These are phyloP conservation scores for Venustoraphidia nigricollis DNA, from an alignment of 2,888 invertebrate genomes.

Conservation along the genomic window DNA sequence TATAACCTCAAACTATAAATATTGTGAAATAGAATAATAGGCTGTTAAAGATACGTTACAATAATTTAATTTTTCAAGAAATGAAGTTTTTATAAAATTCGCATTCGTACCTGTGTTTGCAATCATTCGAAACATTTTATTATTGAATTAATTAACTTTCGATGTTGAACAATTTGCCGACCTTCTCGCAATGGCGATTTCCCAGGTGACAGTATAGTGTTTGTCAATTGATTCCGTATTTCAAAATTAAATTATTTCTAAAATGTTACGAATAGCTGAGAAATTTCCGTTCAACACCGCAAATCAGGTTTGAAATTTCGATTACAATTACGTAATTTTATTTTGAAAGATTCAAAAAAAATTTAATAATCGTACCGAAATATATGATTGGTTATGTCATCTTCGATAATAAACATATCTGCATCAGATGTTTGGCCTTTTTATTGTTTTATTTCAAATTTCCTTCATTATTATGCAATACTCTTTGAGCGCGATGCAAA, in stretches of 20 bases:
- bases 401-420: too few species aligned
- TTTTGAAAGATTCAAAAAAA: not conserved
- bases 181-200: not conserved
- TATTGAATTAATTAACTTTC: not conserved
- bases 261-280: slow-evolving; percentile 28
- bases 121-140: not conserved
- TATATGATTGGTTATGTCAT: too few species aligned
- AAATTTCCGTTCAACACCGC: slow-evolving; percentile 28
- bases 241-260: slow-evolving; percentile 9
- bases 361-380: not conserved
- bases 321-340: not conserved
- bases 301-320: slow-evolving; percentile 21
- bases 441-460: too few species aligned
- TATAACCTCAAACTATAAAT: too few species aligned
- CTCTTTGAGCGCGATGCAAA: too few species aligned
- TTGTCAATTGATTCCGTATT: not conserved
- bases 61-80: not conserved
- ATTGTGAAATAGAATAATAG: too few species aligned
- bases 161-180: slow-evolving; percentile 19
- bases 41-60: too few species aligned
- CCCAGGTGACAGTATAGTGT: too few species aligned
- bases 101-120: not conserved
- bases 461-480: too few species aligned
- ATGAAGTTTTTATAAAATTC: slow-evolving; percentile 30
- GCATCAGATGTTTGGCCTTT: too few species aligned